A percentile compares a stretch with the other conserved stretches of the same genome.
Conservation (phyloP, 2,888 invertebrate genomes). For the Itoplectis maculator region DNA sequence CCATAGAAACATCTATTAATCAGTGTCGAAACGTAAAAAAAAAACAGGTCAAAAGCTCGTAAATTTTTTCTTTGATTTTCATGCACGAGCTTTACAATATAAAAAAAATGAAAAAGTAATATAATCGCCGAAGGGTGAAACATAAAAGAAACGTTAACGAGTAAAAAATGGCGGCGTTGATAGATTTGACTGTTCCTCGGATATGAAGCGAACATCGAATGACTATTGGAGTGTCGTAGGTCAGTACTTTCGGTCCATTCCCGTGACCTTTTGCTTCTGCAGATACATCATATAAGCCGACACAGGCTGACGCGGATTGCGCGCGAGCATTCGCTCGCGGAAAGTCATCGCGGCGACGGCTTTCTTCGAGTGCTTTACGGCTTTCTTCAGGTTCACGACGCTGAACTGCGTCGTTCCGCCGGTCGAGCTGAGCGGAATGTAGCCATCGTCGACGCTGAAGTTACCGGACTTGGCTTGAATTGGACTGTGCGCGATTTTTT, state of each 20-base stretch:
- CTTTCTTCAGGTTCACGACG: slow-evolving; percentile 74
- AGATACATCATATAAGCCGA: slow-evolving; percentile 76
- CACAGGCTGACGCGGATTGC: slow-evolving; percentile 75
- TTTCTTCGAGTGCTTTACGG: slow-evolving; percentile 70
- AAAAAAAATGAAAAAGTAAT: neutral
- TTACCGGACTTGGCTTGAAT: slow-evolving; percentile 27
- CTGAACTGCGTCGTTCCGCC: slow-evolving; percentile 79
- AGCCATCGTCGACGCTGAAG: slow-evolving; percentile 61
- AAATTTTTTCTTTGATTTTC: neutral
- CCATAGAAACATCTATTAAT: neutral
- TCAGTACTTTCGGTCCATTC: slow-evolving; percentile 53
- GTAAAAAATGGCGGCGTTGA: too few species aligned
- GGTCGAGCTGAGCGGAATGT: slow-evolving; percentile 69
- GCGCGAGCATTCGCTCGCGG: slow-evolving; percentile 76
- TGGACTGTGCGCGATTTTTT: slow-evolving; percentile 66
- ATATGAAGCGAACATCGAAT: neutral
- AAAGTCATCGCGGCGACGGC: slow-evolving; percentile 67
- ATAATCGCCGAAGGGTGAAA: too few species aligned
- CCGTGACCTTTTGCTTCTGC: slow-evolving; percentile 74
- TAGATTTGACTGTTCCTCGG: neutral
- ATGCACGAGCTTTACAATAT: neutral
- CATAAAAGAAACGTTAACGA: too few species aligned
- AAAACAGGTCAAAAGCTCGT: neutral
- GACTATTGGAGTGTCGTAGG: neutral
- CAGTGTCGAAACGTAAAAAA: neutral